A percentile compares a stretch with the other conserved stretches of the same genome.
phyloP scores from a whole-genome alignment of 2,888 invertebrate species.

The Heliconius sara region DNA sequence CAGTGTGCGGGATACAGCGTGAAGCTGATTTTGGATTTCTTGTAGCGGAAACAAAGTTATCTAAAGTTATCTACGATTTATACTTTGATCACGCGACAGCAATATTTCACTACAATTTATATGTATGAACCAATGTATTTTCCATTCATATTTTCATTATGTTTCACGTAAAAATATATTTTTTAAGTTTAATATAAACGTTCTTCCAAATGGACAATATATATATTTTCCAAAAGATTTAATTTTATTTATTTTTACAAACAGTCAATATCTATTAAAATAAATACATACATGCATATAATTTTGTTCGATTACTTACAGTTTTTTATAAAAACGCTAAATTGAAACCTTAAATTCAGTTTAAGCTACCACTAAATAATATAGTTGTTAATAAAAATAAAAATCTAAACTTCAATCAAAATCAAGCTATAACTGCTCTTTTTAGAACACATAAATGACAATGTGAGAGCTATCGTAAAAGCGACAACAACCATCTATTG shows the following conservation, averaged over 20 bases:
- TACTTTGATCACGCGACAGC: neutral
- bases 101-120: neutral
- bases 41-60: neutral
- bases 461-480: conserved; percentile 16
- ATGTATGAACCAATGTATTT: neutral
- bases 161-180: neutral
- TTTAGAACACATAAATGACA: conserved; percentile 13
- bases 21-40: neutral
- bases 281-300: too few relatives aligned
- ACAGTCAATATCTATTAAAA: too few relatives aligned
- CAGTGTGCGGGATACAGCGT: too few relatives aligned
- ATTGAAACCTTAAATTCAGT: neutral
- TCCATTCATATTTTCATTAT: neutral
- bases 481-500: conserved; percentile 15
- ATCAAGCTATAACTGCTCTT: conserved; percentile 2
- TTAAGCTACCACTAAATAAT: neutral
- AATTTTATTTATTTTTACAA: too few relatives aligned
- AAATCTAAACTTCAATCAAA: neutral
- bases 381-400: neutral
- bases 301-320: too few relatives aligned
- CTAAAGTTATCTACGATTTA: neutral
- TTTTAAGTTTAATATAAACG: neutral
- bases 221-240: too few relatives aligned
- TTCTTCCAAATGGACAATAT: neutral
- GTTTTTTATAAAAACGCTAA: neutral